Evolutionary conservation across 2,797 vertebrate genomes (phyloP).

Genomic region (Pipistrellus nathusii): DNA sequence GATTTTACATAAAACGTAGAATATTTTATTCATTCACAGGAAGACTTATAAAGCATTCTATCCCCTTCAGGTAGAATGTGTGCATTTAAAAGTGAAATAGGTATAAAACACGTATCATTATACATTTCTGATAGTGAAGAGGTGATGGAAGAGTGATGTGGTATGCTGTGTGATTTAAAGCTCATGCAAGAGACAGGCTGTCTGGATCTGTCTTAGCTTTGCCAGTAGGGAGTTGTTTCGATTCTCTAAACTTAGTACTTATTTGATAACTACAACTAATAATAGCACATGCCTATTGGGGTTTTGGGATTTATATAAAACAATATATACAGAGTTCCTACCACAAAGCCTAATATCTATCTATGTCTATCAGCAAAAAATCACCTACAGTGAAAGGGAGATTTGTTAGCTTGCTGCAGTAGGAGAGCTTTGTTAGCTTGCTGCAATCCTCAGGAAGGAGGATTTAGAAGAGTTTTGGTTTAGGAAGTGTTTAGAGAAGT

Average conservation of each 20-base stretch:
- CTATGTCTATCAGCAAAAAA: neutral
- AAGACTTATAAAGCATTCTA: neutral
- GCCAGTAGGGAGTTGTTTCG: neutral
- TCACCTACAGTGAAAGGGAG: neutral
- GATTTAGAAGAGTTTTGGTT: neutral
- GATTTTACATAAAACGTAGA: neutral
- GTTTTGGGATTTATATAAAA: neutral
- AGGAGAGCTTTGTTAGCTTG: neutral
- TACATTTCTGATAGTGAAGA: neutral
- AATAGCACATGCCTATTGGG: neutral
- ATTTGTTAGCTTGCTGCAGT: no score
- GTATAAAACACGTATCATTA: neutral
- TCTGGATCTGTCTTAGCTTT: neutral
- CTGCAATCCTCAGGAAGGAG: neutral
- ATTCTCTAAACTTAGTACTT: neutral
- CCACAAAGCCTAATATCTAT: neutral
- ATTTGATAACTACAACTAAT: neutral
- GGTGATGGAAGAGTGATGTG: neutral
- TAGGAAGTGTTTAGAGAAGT: neutral
- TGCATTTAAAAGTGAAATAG: neutral
- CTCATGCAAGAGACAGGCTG: neutral
- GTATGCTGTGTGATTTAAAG: neutral
- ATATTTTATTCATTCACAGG: neutral
- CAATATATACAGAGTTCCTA: neutral
- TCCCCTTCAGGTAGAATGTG: neutral